Conservation (phyloP, 2,888 invertebrate genomes). For the Acleris literana region DNA sequence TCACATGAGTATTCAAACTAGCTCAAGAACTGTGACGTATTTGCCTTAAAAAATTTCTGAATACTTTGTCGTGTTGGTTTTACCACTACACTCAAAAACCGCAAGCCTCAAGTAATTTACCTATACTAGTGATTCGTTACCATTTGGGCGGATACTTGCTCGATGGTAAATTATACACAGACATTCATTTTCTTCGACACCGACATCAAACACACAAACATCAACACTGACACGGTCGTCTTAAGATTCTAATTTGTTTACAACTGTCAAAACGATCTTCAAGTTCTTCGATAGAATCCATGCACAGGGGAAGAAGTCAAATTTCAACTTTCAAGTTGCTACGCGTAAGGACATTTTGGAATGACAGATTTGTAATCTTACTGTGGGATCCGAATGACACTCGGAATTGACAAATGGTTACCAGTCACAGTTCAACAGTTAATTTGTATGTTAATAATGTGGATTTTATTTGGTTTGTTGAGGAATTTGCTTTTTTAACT, state of each 20-base stretch:
- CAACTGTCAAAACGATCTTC: conserved; percentile 18
- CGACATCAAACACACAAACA: conserved; percentile 41
- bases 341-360: conserved; percentile 51
- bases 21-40: too few relatives aligned
- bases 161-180: conserved; percentile 78
- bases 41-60: too few relatives aligned
- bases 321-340: conserved; percentile 57
- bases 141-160: conserved; percentile 80
- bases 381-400: conserved; percentile 71
- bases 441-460: conserved; percentile 77
- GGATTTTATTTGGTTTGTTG: conserved; percentile 53
- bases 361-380: conserved; percentile 43
- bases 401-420: conserved; percentile 76
- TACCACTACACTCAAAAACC: too few relatives aligned
- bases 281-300: conserved; percentile 14
- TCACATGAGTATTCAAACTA: too few relatives aligned
- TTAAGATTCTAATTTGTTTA: conserved; percentile 46
- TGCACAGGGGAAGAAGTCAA: conserved; percentile 41
- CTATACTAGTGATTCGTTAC: conserved; percentile 78
- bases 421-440: conserved; percentile 74
- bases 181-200: conserved; percentile 66
- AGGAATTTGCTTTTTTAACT: conserved; percentile 25
- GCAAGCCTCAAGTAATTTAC: too few relatives aligned
- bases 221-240: conserved; percentile 44
- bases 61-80: too few relatives aligned